Conservation (phyloP, 2,113 vertebrate species). For the Mustela lutreola region DNA sequence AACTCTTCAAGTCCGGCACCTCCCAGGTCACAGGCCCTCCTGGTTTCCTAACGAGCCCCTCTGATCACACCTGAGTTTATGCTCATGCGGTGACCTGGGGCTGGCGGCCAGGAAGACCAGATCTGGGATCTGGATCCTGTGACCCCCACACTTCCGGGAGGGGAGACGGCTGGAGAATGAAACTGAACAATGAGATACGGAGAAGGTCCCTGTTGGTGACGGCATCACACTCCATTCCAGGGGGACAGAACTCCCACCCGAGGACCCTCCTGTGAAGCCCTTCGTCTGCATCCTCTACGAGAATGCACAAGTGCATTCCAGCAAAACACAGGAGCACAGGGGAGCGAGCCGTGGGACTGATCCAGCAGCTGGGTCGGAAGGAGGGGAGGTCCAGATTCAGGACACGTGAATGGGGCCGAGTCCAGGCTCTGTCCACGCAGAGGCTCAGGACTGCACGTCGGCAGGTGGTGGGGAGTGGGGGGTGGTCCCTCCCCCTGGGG, state of each 20-base stretch:
- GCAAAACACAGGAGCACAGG: fast-evolving
- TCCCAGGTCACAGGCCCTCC: not conserved
- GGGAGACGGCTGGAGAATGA: not conserved
- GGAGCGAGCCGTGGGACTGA: fast-evolving
- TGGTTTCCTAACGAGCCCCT: not conserved
- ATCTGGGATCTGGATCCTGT: not conserved
- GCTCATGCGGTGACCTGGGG: no score
- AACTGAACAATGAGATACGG: not conserved
- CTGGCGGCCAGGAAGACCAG: not conserved
- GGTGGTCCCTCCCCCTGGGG: not conserved
- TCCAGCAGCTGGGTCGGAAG: fast-evolving
- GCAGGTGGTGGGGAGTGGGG: no score
- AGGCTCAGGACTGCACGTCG: fast-evolving
- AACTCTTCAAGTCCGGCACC: fast-evolving
- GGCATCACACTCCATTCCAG: not conserved
- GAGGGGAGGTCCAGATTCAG: not conserved
- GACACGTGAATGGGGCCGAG: not conserved
- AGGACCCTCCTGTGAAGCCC: not conserved
- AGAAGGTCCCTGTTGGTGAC: not conserved
- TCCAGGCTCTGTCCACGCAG: not conserved
- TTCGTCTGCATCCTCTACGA: not conserved
- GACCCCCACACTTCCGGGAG: fast-evolving
- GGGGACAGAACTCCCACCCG: not conserved
- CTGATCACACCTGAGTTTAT: not conserved
- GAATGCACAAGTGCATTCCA: no score